Percentiles rank a stretch among this genome's conserved stretches.
These are phyloP conservation scores for Synanthedon tipuliformis DNA, from an alignment of 2,888 invertebrate species.

Conservation along the genomic window DNA sequence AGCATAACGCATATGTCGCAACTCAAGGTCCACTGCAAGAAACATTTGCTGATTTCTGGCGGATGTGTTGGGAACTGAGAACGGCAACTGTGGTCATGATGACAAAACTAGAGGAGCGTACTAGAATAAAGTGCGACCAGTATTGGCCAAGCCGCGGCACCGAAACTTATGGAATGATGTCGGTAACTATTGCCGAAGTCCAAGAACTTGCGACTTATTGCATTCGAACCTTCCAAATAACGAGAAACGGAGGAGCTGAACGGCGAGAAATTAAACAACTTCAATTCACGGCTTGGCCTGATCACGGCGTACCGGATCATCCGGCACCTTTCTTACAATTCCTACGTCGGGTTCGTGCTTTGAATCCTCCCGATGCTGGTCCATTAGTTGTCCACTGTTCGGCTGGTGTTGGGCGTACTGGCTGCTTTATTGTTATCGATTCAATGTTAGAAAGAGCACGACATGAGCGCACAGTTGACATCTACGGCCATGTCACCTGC, in stretches of 20 bases:
- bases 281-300: slow-evolving; percentile 99
- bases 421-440: slow-evolving; percentile 99
- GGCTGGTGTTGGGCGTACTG: slow-evolving; percentile 92
- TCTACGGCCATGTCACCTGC: slow-evolving; percentile 98
- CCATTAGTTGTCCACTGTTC: slow-evolving; percentile 96
- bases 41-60: slow-evolving; percentile 98
- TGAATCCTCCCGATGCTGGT: slow-evolving; percentile 93
- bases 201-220: slow-evolving; percentile 98
- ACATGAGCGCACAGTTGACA: slow-evolving; percentile 97
- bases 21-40: slow-evolving; percentile 99
- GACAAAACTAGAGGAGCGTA: slow-evolving; percentile 97
- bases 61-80: slow-evolving; percentile 99
- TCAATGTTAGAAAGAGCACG: slow-evolving; percentile 98
- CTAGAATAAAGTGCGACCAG: slow-evolving; percentile 96
- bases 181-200: slow-evolving; percentile 92
- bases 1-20: slow-evolving; percentile 98
- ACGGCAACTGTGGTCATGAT: slow-evolving; percentile 98
- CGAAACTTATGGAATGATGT: slow-evolving; percentile 95
- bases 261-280: slow-evolving; percentile 95
- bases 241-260: slow-evolving; percentile 82
- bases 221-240: slow-evolving; percentile 94
- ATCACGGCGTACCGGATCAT: slow-evolving; percentile 98
- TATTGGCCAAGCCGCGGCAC: slow-evolving; percentile 98
- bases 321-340: slow-evolving; percentile 99
- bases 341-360: slow-evolving; percentile 88